phyloP scores from a whole-genome alignment of 2,797 vertebrate genomes.

The Aselliscus stoliczkanus region DNA sequence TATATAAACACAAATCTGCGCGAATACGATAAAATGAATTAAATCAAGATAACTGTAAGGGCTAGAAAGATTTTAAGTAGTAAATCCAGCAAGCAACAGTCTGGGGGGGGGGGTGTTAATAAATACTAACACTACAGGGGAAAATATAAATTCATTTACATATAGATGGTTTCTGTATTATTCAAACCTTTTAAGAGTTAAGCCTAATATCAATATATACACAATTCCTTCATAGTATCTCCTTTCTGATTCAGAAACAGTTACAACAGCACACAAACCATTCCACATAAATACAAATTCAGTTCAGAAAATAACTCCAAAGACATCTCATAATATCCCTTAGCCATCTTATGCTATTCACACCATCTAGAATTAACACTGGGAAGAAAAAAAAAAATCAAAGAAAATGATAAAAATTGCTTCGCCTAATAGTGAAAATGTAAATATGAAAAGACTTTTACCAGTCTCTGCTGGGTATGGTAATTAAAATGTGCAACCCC shows the following conservation, averaged over 20 bases:
- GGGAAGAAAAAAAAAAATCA: background rate
- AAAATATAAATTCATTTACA: conserved; percentile 19
- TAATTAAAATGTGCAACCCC: background rate
- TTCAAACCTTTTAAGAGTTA: background rate
- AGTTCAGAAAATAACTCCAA: conserved; percentile 18
- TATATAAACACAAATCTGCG: background rate
- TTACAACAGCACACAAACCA: conserved; percentile 42
- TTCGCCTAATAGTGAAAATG: background rate
- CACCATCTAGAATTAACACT: conserved; percentile 22
- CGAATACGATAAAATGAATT: conserved; percentile 59
- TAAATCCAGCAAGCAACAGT: conserved; percentile 47
- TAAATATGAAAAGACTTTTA: background rate
- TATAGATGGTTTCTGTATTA: conserved; percentile 11
- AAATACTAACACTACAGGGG: background rate
- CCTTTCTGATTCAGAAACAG: conserved; percentile 10
- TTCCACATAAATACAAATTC: background rate
- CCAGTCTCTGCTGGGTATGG: background rate
- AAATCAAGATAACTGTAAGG: conserved; percentile 52
- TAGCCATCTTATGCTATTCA: background rate
- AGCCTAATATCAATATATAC: background rate
- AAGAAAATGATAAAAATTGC: background rate
- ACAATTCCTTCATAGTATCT: background rate
- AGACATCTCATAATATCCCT: background rate
- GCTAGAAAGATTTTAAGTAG: conserved; percentile 44
- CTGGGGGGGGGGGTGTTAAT: background rate